Conservation (phyloP, 2,113 vertebrate genomes). For the Marmota monax region DNA sequence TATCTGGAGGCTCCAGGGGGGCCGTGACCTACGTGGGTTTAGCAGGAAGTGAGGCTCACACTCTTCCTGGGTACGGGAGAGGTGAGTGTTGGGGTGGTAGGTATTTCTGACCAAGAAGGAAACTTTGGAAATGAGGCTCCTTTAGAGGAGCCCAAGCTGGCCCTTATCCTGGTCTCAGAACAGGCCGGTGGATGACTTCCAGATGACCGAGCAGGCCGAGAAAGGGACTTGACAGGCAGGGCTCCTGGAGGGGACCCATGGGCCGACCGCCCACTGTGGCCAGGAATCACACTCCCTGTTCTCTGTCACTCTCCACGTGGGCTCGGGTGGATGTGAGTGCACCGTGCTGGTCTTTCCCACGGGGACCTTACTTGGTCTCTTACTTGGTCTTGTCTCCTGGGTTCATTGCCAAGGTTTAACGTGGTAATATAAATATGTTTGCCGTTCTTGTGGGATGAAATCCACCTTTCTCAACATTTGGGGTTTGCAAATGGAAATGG, state of each 20-base stretch:
- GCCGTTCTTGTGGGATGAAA: background rate
- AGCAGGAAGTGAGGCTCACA: background rate
- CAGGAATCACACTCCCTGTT: background rate
- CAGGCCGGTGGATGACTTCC: background rate
- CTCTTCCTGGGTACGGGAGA: background rate
- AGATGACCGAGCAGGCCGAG: background rate
- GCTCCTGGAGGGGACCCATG: rapidly evolving
- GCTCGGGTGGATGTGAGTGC: background rate
- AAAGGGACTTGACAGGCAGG: rapidly evolving
- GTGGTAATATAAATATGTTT: background rate
- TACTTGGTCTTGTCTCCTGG: too few relatives aligned
- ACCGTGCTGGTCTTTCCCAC: rapidly evolving
- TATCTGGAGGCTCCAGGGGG: background rate
- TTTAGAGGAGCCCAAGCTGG: background rate
- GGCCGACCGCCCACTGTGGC: background rate
- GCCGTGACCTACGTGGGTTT: background rate
- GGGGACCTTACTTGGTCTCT: too few relatives aligned
- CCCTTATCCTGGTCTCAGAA: background rate
- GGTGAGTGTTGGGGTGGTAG: background rate
- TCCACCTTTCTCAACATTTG: background rate
- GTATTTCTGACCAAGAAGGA: background rate
- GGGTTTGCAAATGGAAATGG: background rate
- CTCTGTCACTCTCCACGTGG: background rate
- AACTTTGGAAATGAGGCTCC: background rate
- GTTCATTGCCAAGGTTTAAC: background rate